Conservation (phyloP, 2,113 vertebrate species). For the Hippocampus abdominalis region DNA sequence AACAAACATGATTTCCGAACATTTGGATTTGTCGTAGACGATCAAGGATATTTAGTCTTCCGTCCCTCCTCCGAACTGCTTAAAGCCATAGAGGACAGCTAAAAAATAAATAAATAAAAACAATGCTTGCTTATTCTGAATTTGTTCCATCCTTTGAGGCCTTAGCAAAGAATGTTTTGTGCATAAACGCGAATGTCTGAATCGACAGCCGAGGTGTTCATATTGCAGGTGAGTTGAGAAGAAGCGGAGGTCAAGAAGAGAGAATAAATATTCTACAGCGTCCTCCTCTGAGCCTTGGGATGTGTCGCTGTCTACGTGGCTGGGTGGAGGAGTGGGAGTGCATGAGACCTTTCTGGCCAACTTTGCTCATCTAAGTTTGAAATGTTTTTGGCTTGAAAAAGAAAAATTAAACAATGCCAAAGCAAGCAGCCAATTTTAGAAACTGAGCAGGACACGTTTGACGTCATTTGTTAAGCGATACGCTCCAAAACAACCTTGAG, state of each 20-base stretch:
- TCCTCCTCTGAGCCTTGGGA: conserved; percentile 41
- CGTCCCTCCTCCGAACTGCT: neutral
- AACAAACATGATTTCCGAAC: neutral
- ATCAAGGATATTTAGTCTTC: neutral
- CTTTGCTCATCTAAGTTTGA: neutral
- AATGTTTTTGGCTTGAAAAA: neutral
- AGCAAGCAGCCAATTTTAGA: conserved; percentile 19
- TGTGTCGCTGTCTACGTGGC: conserved; percentile 3
- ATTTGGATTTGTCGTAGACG: neutral
- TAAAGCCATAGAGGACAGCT: too few relatives aligned
- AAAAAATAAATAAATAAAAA: neutral
- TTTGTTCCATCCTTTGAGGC: conserved; percentile 16
- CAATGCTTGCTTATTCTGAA: conserved; percentile 29
- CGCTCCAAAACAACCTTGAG: conserved; percentile 54
- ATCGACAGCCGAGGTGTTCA: neutral
- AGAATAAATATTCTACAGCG: conserved; percentile 50
- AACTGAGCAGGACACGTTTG: conserved; percentile 30
- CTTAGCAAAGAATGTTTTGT: conserved; percentile 45
- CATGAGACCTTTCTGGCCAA: conserved; percentile 23
- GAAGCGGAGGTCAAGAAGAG: conserved; percentile 22
- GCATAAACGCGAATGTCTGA: conserved; percentile 15
- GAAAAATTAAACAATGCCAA: conserved; percentile 26
- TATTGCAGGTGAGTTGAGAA: conserved; percentile 17
- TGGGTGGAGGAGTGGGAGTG: neutral
- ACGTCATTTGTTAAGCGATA: conserved; percentile 36